Percentiles rank a stretch among this genome's conserved stretches.
Conservation (phyloP, 1,140 invertebrate genomes). For the Drosophila ironensis region DNA sequence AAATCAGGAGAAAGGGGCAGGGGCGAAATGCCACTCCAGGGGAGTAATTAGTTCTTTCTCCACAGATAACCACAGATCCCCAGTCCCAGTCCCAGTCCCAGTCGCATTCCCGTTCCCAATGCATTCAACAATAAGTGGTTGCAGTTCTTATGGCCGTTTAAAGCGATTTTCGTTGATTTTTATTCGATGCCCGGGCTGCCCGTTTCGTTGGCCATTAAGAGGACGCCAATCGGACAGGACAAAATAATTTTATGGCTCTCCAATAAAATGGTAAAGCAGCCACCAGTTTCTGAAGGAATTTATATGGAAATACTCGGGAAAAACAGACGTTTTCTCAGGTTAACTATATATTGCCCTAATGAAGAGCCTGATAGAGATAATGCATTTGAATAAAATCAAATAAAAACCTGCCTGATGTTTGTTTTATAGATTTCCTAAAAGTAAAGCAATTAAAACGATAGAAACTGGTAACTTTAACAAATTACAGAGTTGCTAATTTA, state of each 20-base stretch:
- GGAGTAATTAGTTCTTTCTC: constrained; percentile 55
- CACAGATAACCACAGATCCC: constrained; percentile 21
- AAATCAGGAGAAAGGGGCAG: not conserved
- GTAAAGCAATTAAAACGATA: no score
- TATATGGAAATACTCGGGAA: constrained; percentile 25
- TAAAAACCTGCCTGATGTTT: no score
- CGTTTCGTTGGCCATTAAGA: constrained; percentile 59
- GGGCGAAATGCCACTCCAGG: constrained; percentile 13
- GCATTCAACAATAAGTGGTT: constrained; percentile 52
- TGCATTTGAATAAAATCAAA: no score
- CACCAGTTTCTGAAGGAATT: constrained; percentile 4
- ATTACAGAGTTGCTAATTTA: no score
- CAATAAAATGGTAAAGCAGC: constrained; percentile 51
- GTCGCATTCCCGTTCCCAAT: no score
- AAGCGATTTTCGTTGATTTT: constrained; percentile 72
- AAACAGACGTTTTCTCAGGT: constrained; percentile 28
- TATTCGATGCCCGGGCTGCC: constrained; percentile 49
- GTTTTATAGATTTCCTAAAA: no score
- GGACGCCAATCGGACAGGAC: constrained; percentile 55
- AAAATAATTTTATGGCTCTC: constrained; percentile 57
- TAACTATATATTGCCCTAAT: constrained; percentile 56
- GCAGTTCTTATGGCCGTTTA: constrained; percentile 57
- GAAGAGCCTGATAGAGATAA: constrained; percentile 28
- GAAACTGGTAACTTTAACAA: no score
- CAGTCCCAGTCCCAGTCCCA: constrained; percentile 12